A percentile compares a stretch with the other conserved stretches of the same genome.
Evolutionary conservation across 2,113 vertebrate genomes (phyloP).

Genomic region (Catharus minimus): DNA sequence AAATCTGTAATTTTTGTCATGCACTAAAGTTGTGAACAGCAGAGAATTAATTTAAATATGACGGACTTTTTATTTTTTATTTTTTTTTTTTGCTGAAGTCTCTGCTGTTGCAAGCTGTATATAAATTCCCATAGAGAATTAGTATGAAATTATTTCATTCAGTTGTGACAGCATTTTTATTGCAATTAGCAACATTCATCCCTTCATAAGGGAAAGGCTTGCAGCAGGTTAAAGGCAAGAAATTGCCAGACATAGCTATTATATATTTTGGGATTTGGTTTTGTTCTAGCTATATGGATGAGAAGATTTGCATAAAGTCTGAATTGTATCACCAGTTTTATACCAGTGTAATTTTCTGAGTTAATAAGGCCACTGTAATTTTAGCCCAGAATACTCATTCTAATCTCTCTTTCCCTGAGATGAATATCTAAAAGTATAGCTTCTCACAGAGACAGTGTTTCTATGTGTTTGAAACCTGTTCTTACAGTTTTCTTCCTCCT

Average conservation of each 20-base stretch:
- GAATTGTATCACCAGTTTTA: neutral
- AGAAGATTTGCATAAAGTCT: neutral
- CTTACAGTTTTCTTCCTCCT: neutral
- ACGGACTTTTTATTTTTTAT: neutral
- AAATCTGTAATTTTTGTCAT: neutral
- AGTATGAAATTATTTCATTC: conserved; percentile 2
- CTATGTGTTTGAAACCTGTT: neutral
- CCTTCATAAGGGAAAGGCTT: neutral
- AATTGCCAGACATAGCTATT: neutral
- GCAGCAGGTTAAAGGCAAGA: neutral
- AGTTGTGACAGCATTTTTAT: neutral
- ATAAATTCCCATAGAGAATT: neutral
- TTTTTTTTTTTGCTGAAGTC: neutral
- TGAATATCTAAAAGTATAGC: neutral
- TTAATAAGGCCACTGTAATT: neutral
- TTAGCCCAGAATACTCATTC: neutral
- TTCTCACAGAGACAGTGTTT: neutral
- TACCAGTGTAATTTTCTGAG: neutral
- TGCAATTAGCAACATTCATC: conserved; percentile 6
- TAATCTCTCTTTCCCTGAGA: neutral
- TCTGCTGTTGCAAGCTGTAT: neutral
- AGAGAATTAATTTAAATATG: neutral
- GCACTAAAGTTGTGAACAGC: neutral
- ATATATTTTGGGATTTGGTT: neutral
- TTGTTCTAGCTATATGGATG: neutral